Conservation (phyloP, 1,140 invertebrate species). For the Trachymyrmex septentrionalis region DNA sequence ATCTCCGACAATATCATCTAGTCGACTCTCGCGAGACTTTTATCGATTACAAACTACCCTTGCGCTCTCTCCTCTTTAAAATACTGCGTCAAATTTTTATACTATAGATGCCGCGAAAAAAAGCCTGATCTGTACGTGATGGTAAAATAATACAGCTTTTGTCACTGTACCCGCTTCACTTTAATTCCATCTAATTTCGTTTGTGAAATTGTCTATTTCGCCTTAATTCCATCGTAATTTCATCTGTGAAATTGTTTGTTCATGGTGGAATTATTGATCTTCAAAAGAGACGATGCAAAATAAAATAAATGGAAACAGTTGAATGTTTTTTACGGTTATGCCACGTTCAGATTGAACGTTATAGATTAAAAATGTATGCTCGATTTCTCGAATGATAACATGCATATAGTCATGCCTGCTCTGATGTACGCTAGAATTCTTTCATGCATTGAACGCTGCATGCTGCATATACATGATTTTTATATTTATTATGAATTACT, state of each 20-base stretch:
- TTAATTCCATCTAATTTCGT: slow-evolving; percentile 12
- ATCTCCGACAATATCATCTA: neutral
- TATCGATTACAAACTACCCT: slow-evolving; percentile 45
- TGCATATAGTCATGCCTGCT: no score
- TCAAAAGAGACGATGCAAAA: slow-evolving; percentile 18
- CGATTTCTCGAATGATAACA: no score
- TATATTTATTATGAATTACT: no score
- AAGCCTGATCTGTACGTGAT: neutral
- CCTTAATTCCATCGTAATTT: slow-evolving; percentile 8
- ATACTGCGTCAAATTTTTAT: slow-evolving; percentile 47
- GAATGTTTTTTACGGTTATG: neutral
- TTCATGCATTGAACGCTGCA: no score
- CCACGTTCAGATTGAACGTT: neutral
- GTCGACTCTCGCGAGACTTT: neutral
- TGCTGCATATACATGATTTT: no score
- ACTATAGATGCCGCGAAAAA: neutral
- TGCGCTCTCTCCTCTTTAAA: slow-evolving; percentile 53
- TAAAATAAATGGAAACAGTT: slow-evolving; percentile 9
- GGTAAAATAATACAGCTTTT: neutral
- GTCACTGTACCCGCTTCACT: neutral
- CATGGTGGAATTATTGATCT: slow-evolving; percentile 3
- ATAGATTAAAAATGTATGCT: no score
- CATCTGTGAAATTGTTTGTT: slow-evolving; percentile 30
- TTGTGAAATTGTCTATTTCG: slow-evolving; percentile 17
- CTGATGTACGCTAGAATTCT: no score